These are phyloP conservation scores for Saguinus imperator DNA, from an alignment of 2,113 vertebrate genomes.

Conservation along the genomic window DNA sequence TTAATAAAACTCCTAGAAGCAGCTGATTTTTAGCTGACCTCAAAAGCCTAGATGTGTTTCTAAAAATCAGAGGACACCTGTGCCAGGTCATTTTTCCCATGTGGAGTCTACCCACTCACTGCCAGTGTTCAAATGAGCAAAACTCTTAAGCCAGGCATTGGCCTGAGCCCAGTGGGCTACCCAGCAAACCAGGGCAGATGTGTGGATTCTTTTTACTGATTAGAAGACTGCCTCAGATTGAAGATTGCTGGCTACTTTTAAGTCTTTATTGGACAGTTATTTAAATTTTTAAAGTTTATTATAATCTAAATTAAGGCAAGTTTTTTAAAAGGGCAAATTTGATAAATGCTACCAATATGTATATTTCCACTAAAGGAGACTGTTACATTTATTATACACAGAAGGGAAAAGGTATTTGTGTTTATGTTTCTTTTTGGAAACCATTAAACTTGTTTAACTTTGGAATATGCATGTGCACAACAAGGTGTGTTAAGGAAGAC, in stretches of 20 bases:
- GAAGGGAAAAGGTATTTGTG: neutral
- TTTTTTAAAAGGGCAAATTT: neutral
- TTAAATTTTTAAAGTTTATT: neutral
- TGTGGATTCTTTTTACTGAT: neutral
- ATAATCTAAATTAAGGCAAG: neutral
- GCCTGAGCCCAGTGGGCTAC: neutral
- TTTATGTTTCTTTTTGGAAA: constrained; percentile 36
- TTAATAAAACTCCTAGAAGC: neutral
- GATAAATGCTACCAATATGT: neutral
- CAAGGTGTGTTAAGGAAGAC: constrained; percentile 53
- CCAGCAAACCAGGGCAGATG: neutral
- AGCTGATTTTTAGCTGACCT: neutral
- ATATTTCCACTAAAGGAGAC: neutral
- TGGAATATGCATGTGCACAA: constrained; percentile 35
- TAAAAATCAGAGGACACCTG: neutral
- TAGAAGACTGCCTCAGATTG: neutral
- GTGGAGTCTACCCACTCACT: neutral
- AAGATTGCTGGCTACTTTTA: rapidly evolving
- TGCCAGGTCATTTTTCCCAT: neutral
- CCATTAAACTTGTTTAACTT: neutral
- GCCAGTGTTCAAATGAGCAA: neutral
- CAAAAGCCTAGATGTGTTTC: neutral
- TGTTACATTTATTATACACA: neutral
- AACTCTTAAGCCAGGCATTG: neutral
- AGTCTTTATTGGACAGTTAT: neutral